Evolutionary conservation across 2,888 invertebrate species (phyloP).

Genomic region (Trypoxylon attenuatum): DNA sequence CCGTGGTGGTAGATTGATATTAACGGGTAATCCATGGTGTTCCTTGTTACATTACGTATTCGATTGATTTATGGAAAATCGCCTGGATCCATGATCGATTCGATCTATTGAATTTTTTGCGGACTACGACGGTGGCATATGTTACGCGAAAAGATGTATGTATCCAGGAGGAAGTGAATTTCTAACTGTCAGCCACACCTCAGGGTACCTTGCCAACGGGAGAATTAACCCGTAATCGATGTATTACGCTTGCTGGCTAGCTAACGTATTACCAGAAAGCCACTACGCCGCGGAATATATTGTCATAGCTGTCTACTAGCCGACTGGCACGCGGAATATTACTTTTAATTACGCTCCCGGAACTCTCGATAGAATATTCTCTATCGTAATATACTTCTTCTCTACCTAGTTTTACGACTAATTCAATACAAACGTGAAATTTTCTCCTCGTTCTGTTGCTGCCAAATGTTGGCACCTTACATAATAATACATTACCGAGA

Average conservation of each 20-base stretch:
- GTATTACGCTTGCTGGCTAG: slow-evolving; percentile 25
- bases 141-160: slow-evolving; percentile 7
- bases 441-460: too few species aligned
- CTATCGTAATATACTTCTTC: slow-evolving; percentile 43
- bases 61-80: too few species aligned
- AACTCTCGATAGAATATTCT: slow-evolving; percentile 31
- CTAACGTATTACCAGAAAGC: slow-evolving; percentile 27
- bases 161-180: slow-evolving; percentile 33
- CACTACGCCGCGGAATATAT: slow-evolving; percentile 25
- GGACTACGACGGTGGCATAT: too few species aligned
- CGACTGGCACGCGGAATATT: slow-evolving; percentile 6
- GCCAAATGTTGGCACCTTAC: too few species aligned
- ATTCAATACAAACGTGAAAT: too few species aligned
- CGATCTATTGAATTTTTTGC: too few species aligned
- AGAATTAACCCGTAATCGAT: slow-evolving; percentile 21
- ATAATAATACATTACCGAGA: slow-evolving; percentile 20
- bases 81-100: too few species aligned
- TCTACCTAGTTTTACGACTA: slow-evolving; percentile 13
- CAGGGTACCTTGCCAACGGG: slow-evolving; percentile 5
- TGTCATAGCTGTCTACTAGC: slow-evolving; percentile 1
- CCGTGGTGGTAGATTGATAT: too few species aligned
- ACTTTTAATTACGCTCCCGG: slow-evolving; percentile 26
- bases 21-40: too few species aligned
- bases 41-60: too few species aligned
- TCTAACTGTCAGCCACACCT: slow-evolving; percentile 25